A percentile compares a stretch with the other conserved stretches of the same genome.
Conservation (phyloP, 1,140 invertebrate genomes). For the Trichomalopsis sarcophagae region DNA sequence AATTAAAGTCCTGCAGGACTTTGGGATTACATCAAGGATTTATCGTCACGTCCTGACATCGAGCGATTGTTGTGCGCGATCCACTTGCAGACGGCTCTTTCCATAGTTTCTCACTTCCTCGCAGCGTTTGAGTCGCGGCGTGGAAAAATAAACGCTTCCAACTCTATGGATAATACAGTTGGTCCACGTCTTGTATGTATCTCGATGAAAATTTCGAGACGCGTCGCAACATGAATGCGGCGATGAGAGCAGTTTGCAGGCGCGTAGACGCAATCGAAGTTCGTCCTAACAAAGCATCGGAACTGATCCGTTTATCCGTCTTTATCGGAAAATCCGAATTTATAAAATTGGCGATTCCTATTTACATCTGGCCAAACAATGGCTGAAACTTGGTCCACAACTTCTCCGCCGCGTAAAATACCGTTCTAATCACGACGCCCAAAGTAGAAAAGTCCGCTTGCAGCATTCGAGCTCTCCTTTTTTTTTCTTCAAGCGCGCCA, state of each 20-base stretch:
- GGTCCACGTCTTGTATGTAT: background rate
- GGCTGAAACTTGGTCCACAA: no score
- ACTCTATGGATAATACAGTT: background rate
- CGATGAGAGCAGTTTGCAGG: background rate
- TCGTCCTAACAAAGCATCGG: no score
- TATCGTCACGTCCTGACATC: slow-evolving; percentile 34
- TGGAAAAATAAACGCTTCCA: background rate
- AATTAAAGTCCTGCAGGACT: slow-evolving; percentile 39
- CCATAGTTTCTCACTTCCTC: slow-evolving; percentile 2
- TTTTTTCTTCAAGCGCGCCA: background rate
- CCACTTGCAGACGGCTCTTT: background rate
- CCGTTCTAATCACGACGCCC: slow-evolving; percentile 26
- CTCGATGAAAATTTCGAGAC: slow-evolving; percentile 31
- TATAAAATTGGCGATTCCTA: slow-evolving; percentile 8
- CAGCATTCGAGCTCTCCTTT: background rate
- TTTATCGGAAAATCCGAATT: slow-evolving; percentile 15
- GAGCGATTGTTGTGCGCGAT: slow-evolving; percentile 17
- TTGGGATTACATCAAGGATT: slow-evolving; percentile 30
- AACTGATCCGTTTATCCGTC: no score
- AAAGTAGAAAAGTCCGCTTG: slow-evolving; percentile 41
- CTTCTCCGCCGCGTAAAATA: background rate
- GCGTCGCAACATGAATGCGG: background rate
- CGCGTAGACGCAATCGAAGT: background rate
- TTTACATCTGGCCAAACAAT: no score
- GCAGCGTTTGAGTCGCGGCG: background rate